These are phyloP conservation scores for Oreochromis spilurus DNA, from an alignment of 2,113 vertebrate genomes.

Conservation along the genomic window DNA sequence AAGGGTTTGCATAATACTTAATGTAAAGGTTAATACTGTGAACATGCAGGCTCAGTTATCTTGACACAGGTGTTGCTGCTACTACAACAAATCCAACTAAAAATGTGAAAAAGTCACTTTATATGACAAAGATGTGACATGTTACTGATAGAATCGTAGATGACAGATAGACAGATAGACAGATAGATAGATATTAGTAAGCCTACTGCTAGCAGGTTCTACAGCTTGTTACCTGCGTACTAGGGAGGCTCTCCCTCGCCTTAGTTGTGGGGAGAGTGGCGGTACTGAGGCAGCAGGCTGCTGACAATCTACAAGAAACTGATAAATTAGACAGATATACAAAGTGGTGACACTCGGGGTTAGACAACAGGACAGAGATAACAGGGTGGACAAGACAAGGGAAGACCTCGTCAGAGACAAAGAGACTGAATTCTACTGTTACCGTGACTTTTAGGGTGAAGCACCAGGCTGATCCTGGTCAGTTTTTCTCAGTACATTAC, in stretches of 20 bases:
- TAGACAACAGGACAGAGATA: constrained; percentile 65
- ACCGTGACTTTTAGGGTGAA: not conserved
- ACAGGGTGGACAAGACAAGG: constrained; percentile 68
- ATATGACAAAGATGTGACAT: not conserved
- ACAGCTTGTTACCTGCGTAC: constrained; percentile 84
- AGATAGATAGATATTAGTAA: not conserved
- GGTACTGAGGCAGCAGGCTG: constrained; percentile 97
- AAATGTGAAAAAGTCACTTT: not conserved
- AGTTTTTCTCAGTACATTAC: not conserved
- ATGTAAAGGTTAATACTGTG: not conserved
- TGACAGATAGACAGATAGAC: too few relatives aligned
- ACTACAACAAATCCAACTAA: not conserved
- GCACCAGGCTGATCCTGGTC: not conserved
- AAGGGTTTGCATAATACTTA: not conserved
- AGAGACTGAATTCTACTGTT: not conserved
- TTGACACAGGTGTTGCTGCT: not conserved
- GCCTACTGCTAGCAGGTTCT: constrained; percentile 13
- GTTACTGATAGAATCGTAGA: not conserved
- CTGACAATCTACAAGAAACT: constrained; percentile 99
- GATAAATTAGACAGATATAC: constrained; percentile 99
- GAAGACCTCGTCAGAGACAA: constrained; percentile 42
- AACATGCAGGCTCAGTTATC: not conserved
- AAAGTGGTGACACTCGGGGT: constrained; percentile 84
- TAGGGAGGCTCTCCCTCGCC: constrained; percentile 81
- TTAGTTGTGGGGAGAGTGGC: constrained; percentile 93